Evolutionary conservation across 2,888 invertebrate genomes (phyloP), one percentile per base, ranked within the genome.

Genomic region (Leptinotarsa peninsularis): DNA sequence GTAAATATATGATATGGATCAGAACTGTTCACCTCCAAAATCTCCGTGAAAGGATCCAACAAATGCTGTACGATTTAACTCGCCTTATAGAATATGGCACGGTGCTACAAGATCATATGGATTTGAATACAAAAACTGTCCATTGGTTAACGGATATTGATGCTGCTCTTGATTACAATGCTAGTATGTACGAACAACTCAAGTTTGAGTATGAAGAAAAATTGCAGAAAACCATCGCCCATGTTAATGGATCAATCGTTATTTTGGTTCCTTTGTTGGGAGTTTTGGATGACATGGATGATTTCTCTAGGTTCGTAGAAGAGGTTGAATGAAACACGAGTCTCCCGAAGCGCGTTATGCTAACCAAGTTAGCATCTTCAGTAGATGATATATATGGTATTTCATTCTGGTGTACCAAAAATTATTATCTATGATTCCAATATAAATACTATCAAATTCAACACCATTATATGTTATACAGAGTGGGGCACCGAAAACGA

Each of bases 131-230:
- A n/a, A 91, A 89, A 63, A 95, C 96, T 0, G 93, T 98, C 0
- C 93, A 93, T 81, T 97, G 97, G 97, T 89, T 96, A 1, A 91
- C 91, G 77, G 91, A 93, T 54, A 96, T 98, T 69, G 93, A 93
- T 83, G 93, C 94, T 0, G 92, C 96, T 74, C 94, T 97, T 84
- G 95, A 96, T 50, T 91, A 91, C 82, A 96, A 96, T 86, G 94
- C 95, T 68, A 91, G 91, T 14, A 90, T 93, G 81, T 95, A 94
- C 85, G 97, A 98, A 89, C 91, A 93, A 23, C 93, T 92, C 74
- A 97, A 96, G 89, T 93, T 92, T 79, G 93, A 95, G 81, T 94
- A 97, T 87, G 98, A 98, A 89, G 96, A 96, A 84, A 90, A 91
- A 78, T 88, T 98, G 73, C 91, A 92, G 79, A 90, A 90, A 69